Evolutionary conservation across 2,797 vertebrate species (phyloP), one percentile per base, ranked within the genome.

Genomic region (Chloroceryle amazona): DNA sequence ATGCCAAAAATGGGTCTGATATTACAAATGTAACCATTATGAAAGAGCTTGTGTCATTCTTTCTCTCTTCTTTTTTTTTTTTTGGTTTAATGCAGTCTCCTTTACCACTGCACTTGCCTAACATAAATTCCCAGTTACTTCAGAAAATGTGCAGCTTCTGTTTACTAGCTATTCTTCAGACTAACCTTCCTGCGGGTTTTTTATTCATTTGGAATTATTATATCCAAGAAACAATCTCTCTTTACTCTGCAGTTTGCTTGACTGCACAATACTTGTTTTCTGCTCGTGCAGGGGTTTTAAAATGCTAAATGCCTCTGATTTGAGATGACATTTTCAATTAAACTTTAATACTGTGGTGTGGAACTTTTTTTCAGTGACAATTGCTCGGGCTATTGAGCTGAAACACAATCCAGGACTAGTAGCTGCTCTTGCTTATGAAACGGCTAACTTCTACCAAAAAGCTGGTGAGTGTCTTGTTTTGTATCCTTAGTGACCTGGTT

Each of bases 361-460:
- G 63, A 65, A 90, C 92, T 91, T 80, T 93, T 54, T 96, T 93
- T 52, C 90, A 99, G 99, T 99, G 94, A 99, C 99, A 12, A 99
- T 99, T 88, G 99, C 99, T 90, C 98, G 99, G 95, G 99, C 99
- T 25, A 99, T 99, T 92, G 99, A 99, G 81, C 98, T 99, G 97
- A 99, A 99, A 96, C 99, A 99, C 82, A 99, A 99, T 31, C 98
- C 99, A 19, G 98, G 98, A 29, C 98, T 99, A 42, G 98, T 99
- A n/a, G 99, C 99, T 76, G 99, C 99, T 6, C 94, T 99, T 97
- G 98, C 99, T 3, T 99, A 98, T 35, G 99, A 99, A 98, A 99
- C 99, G 0, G 99, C 99, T 68, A 99, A 99, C 98, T 99, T 99
- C 98, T 99, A 99, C 96, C 99, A 99, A 88, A 99, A 98, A 98